These are phyloP conservation scores for Eugnorisma glareosa DNA, from an alignment of 2,888 invertebrate genomes.

Conservation along the genomic window DNA sequence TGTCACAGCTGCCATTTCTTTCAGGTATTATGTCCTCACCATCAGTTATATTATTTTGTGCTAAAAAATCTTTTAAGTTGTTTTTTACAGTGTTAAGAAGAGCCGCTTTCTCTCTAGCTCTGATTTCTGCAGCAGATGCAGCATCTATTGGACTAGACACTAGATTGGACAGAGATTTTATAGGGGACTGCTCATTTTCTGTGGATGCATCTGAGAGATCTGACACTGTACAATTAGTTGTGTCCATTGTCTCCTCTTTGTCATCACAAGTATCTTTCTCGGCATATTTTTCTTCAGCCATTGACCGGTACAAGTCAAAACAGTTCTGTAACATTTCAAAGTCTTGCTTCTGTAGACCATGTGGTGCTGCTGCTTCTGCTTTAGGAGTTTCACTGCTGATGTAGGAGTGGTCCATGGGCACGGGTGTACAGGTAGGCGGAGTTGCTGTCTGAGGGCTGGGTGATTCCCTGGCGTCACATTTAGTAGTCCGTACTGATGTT, in stretches of 20 bases:
- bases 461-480: constrained; percentile 80
- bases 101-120: constrained; percentile 71
- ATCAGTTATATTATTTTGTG: constrained; percentile 80
- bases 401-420: constrained; percentile 73
- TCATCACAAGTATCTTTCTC: constrained; percentile 76
- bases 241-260: constrained; percentile 80
- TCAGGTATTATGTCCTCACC: constrained; percentile 78
- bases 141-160: constrained; percentile 90
- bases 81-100: constrained; percentile 84
- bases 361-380: constrained; percentile 70
- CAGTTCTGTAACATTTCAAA: constrained; percentile 88
- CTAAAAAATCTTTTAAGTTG: constrained; percentile 86
- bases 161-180: constrained; percentile 92
- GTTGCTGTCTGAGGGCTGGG: constrained; percentile 78
- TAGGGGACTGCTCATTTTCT: constrained; percentile 90
- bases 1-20: constrained; percentile 79
- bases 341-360: constrained; percentile 82
- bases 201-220: constrained; percentile 80
- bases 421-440: constrained; percentile 75
- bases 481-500: constrained; percentile 73
- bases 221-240: constrained; percentile 81
- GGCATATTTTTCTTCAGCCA: constrained; percentile 84
- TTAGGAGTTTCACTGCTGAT: constrained; percentile 74
- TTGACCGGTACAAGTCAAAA: constrained; percentile 85
- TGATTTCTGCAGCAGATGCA: constrained; percentile 75